phyloP scores from a whole-genome alignment of 2,797 vertebrate species.

The Micromesistius poutassou region DNA sequence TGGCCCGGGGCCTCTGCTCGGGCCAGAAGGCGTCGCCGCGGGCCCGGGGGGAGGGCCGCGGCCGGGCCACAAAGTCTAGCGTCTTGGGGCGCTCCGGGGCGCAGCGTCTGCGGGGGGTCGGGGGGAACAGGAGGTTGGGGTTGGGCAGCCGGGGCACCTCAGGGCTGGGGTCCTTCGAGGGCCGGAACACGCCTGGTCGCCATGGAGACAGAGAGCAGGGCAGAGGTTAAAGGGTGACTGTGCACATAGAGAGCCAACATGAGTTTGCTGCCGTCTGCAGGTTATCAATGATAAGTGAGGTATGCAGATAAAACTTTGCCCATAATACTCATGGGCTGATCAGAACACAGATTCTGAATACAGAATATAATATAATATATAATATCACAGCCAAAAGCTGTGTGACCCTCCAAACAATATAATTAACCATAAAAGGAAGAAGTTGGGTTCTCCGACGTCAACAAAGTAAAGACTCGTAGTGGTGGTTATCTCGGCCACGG shows the following conservation, averaged over 20 bases:
- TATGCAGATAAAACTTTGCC: neutral
- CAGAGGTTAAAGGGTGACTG: neutral
- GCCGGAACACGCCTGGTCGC: constrained; percentile 74
- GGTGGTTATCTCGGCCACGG: too few species aligned
- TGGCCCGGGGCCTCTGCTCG: constrained; percentile 70
- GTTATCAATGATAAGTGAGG: neutral
- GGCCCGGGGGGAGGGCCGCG: constrained; percentile 86
- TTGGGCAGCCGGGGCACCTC: constrained; percentile 91
- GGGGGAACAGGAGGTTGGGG: constrained; percentile 90
- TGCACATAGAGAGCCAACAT: neutral
- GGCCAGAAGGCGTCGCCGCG: constrained; percentile 88
- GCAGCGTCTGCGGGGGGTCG: constrained; percentile 89
- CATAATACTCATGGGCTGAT: neutral
- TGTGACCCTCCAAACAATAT: too few species aligned
- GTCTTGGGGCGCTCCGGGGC: constrained; percentile 94
- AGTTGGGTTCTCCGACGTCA: too few species aligned
- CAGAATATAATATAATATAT: neutral
- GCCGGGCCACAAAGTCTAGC: constrained; percentile 89
- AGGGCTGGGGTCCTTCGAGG: constrained; percentile 75
- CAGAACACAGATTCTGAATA: neutral
- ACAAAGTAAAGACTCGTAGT: too few species aligned
- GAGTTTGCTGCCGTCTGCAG: neutral
- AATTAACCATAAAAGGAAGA: too few species aligned
- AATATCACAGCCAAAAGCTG: too few species aligned
- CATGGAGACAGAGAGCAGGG: neutral